Evolutionary conservation across 2,888 invertebrate genomes (phyloP).

Genomic region (Cactoblastis cactorum): DNA sequence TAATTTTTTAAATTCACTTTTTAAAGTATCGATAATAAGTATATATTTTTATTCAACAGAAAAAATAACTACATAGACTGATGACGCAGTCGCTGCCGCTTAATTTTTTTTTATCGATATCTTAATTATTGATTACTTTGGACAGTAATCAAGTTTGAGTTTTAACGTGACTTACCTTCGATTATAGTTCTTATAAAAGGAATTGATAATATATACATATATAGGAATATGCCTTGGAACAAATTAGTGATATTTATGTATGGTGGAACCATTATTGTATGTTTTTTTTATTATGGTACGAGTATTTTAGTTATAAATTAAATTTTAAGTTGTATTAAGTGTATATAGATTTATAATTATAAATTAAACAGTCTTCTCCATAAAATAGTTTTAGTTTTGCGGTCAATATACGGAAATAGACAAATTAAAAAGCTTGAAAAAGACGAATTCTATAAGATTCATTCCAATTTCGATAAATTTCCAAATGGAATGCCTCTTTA

Average conservation of each 20-base stretch:
- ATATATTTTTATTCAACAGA: no score
- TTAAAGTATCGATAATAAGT: no score
- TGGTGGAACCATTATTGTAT: conserved; percentile 20
- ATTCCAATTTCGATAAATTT: neutral
- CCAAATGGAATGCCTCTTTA: no score
- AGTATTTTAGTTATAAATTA: neutral
- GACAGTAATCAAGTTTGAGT: neutral
- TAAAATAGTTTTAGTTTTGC: neutral
- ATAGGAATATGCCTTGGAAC: conserved; percentile 37
- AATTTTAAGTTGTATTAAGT: neutral
- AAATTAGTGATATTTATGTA: conserved; percentile 30
- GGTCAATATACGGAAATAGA: neutral
- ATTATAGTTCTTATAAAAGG: conserved; percentile 31
- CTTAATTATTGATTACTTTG: neutral
- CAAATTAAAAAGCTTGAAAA: no score
- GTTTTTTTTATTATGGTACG: conserved; percentile 16
- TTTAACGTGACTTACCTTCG: conserved; percentile 17
- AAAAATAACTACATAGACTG: no score
- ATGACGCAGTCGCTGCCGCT: no score
- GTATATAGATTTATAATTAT: conserved; percentile 1
- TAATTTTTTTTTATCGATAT: no score
- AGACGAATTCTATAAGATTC: no score
- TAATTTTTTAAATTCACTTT: no score
- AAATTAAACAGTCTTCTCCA: neutral
- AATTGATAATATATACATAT: conserved; percentile 42